phyloP scores from a whole-genome alignment of 2,113 vertebrate genomes.

The Hypocryptadius cinnamomeus region DNA sequence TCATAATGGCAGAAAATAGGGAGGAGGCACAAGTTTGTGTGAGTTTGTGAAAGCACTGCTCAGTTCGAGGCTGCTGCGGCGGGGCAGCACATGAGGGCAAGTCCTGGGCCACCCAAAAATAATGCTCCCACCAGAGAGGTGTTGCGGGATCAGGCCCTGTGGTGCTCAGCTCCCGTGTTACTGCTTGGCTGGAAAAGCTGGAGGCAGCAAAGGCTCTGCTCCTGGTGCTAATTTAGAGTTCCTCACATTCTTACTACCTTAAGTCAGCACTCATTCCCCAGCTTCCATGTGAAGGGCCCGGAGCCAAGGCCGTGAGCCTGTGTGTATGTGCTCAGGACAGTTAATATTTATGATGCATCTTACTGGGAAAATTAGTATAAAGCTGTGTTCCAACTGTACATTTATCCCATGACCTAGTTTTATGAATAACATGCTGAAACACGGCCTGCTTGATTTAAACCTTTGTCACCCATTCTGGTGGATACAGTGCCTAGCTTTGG shows the following conservation, averaged over 20 bases:
- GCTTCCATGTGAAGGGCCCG: conserved; percentile 32
- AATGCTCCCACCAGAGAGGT: not conserved
- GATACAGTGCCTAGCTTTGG: conserved; percentile 16
- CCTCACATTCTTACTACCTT: conserved; percentile 33
- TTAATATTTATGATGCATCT: conserved; percentile 66
- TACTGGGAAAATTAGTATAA: conserved; percentile 59
- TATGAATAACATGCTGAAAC: conserved; percentile 61
- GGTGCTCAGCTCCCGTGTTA: not conserved
- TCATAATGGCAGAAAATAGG: not conserved
- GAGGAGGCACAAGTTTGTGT: not conserved
- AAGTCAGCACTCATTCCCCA: conserved; percentile 21
- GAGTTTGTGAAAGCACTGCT: not conserved
- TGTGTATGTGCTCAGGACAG: conserved; percentile 55
- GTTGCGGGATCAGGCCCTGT: not conserved
- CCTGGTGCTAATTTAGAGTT: conserved; percentile 3
- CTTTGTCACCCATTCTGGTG: conserved; percentile 56
- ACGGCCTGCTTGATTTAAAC: conserved; percentile 47
- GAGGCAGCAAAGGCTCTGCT: not conserved
- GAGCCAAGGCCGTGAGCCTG: conserved; percentile 39
- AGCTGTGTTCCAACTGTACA: conserved; percentile 52
- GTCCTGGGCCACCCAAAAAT: not conserved
- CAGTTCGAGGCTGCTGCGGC: not conserved
- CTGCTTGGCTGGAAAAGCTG: not conserved
- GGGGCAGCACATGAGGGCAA: not conserved
- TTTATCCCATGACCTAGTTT: conserved; percentile 64